A percentile compares a stretch with the other conserved stretches of the same genome.
Conservation (phyloP, 2,888 invertebrate genomes). For the Dermolepida albohirtum region DNA sequence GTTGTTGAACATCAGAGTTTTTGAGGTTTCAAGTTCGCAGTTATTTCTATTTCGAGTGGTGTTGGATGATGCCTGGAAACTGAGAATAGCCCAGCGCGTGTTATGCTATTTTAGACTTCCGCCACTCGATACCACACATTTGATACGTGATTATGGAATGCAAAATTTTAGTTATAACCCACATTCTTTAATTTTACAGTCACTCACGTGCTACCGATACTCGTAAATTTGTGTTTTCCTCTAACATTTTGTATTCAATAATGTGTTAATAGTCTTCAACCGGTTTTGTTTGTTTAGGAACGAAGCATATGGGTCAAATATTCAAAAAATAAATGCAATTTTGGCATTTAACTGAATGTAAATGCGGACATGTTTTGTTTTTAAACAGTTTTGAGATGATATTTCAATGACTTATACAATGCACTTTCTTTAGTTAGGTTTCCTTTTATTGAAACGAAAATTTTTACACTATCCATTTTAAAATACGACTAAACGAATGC, state of each 20-base stretch:
- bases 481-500: no score
- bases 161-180: slow-evolving; percentile 37
- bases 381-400: no score
- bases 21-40: slow-evolving; percentile 51
- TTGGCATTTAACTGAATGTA: no score
- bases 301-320: not conserved
- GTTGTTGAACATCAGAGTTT: slow-evolving; percentile 37
- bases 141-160: slow-evolving; percentile 47
- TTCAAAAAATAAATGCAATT: no score
- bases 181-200: slow-evolving; percentile 27
- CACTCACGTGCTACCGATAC: slow-evolving; percentile 13
- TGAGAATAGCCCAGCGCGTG: slow-evolving; percentile 54
- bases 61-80: slow-evolving; percentile 55
- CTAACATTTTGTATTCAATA: no score
- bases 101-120: slow-evolving; percentile 56
- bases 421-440: no score
- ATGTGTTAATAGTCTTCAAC: not conserved
- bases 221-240: slow-evolving; percentile 1
- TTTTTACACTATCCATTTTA: no score
- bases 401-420: no score
- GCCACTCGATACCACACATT: slow-evolving; percentile 55
- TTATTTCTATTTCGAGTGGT: slow-evolving; percentile 55
- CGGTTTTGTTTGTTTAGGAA: slow-evolving; percentile 14
- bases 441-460: no score
- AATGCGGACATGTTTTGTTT: no score